These are phyloP conservation scores for Epinotia brunnichana DNA, from an alignment of 2,888 invertebrate species.

Conservation along the genomic window DNA sequence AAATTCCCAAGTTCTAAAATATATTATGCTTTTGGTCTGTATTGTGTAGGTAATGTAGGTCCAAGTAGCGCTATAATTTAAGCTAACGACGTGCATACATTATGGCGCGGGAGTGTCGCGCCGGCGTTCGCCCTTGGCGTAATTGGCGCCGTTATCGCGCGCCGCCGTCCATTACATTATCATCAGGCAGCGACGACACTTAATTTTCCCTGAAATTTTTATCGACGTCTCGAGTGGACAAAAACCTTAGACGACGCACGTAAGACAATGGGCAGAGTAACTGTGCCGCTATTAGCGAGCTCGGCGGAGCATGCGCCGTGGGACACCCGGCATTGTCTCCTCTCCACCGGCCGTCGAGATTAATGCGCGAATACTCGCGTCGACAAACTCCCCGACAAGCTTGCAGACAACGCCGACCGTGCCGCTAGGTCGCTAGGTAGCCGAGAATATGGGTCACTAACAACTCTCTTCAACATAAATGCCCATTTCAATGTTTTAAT, in stretches of 20 bases:
- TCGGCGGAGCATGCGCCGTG: conserved; percentile 52
- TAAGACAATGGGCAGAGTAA: conserved; percentile 63
- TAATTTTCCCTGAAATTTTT: conserved; percentile 59
- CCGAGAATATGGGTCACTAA: conserved; percentile 40
- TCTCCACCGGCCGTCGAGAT: conserved; percentile 45
- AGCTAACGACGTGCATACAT: conserved; percentile 13
- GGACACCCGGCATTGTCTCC: conserved; percentile 52
- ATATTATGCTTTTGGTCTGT: background rate
- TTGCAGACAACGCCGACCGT: conserved; percentile 39
- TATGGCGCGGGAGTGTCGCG: conserved; percentile 8
- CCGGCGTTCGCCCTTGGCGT: conserved; percentile 5
- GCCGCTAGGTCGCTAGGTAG: conserved; percentile 47
- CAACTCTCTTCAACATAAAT: conserved; percentile 39
- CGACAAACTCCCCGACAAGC: conserved; percentile 45
- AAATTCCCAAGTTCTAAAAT: background rate
- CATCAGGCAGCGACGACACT: conserved; percentile 8
- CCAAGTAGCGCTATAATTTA: conserved; percentile 3
- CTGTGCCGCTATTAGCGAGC: conserved; percentile 56
- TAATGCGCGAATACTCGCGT: conserved; percentile 45
- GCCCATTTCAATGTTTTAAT: conserved; percentile 41
- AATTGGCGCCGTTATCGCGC: conserved; percentile 3
- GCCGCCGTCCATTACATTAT: conserved; percentile 17
- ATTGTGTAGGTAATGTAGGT: background rate
- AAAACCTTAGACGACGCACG: conserved; percentile 64
- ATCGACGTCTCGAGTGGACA: conserved; percentile 63